phyloP scores from a whole-genome alignment of 2,113 vertebrate species.

The Rhea pennata region DNA sequence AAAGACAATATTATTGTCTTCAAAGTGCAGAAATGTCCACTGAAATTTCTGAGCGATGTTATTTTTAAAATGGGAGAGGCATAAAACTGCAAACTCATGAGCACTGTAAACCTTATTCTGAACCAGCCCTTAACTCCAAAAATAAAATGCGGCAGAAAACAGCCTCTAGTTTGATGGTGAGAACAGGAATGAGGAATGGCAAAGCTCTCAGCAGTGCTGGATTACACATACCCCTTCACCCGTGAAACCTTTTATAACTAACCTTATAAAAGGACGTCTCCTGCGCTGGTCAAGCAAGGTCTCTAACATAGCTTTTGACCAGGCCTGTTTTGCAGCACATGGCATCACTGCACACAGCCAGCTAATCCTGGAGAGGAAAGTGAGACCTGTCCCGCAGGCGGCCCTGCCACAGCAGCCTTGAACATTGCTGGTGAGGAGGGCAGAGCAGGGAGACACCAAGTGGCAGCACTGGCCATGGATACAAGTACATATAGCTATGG shows the following conservation, averaged over 20 bases:
- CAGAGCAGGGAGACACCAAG: too few relatives aligned
- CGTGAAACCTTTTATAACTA: too few relatives aligned
- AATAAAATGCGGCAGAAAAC: not conserved
- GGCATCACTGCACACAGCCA: not conserved
- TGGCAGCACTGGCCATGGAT: too few relatives aligned
- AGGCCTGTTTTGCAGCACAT: not conserved
- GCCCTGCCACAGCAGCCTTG: not conserved
- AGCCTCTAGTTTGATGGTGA: not conserved
- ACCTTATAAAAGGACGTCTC: not conserved
- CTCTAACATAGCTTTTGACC: not conserved
- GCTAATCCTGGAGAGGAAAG: not conserved
- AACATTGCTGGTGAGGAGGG: too few relatives aligned
- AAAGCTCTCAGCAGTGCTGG: not conserved
- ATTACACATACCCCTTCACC: not conserved
- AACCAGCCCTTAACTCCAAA: not conserved
- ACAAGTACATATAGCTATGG: not conserved
- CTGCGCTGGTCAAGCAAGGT: not conserved
- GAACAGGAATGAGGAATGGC: not conserved
- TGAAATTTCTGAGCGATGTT: not conserved
- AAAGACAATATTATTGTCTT: not conserved
- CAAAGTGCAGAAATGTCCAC: not conserved
- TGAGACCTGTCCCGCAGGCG: not conserved
- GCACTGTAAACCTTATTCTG: not conserved
- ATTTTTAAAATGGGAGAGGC: not conserved
- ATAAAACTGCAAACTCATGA: not conserved